These are phyloP conservation scores for Dasysyrphus albostriatus DNA, from an alignment of 2,888 invertebrate genomes.

Conservation along the genomic window DNA sequence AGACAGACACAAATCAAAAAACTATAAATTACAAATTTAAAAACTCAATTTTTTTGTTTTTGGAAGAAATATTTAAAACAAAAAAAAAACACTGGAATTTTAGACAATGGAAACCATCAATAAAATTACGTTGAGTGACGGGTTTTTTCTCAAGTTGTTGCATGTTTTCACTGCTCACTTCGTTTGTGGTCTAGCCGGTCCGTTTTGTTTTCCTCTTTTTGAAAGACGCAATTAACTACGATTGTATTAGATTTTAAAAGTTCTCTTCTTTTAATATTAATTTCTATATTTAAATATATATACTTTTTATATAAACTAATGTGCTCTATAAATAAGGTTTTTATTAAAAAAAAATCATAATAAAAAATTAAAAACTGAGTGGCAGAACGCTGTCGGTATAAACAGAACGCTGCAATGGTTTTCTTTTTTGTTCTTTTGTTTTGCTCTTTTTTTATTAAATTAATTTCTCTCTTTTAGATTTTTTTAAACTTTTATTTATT, in stretches of 20 bases:
- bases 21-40: slow-evolving; percentile 38
- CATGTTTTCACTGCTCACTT: slow-evolving; percentile 19
- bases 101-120: slow-evolving; percentile 1
- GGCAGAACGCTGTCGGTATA: slow-evolving; percentile 69
- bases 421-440: slow-evolving; percentile 60
- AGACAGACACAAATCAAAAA: slow-evolving; percentile 21
- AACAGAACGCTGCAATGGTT: slow-evolving; percentile 65
- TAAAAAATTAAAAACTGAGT: slow-evolving; percentile 77
- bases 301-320: slow-evolving; percentile 77
- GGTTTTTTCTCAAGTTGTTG: slow-evolving; percentile 5
- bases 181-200: background rate
- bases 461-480: slow-evolving; percentile 74
- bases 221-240: slow-evolving; percentile 65
- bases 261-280: slow-evolving; percentile 57
- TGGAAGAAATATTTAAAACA: slow-evolving; percentile 15
- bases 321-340: slow-evolving; percentile 77
- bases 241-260: slow-evolving; percentile 69
- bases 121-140: slow-evolving; percentile 5
- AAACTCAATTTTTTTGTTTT: slow-evolving; percentile 13
- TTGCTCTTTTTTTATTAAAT: slow-evolving; percentile 69
- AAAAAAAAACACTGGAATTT: slow-evolving; percentile 47
- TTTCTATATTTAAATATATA: slow-evolving; percentile 65
- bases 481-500: slow-evolving; percentile 64
- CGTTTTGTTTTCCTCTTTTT: slow-evolving; percentile 54
- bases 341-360: slow-evolving; percentile 59